Base-by-base conservation (phyloP, 2,113 vertebrate genomes). In the Tauraco erythrolophus region DNA sequence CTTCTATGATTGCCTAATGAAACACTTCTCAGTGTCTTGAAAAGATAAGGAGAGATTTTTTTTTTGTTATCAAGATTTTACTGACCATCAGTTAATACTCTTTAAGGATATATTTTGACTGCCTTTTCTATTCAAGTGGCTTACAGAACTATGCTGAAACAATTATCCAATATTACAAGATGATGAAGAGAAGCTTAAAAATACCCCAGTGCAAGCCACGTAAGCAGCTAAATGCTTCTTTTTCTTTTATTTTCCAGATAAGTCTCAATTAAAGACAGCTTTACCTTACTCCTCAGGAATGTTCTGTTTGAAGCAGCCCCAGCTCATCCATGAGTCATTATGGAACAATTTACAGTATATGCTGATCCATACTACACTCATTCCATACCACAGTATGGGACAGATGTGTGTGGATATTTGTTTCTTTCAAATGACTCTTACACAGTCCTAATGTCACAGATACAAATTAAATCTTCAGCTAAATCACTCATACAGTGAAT, bases 71-170 rank as follows among this genome's bases (percentile, higher is more conserved):
- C 16, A 79, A n/a, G 41, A 57, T 92, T 88, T 83, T 56, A 95
- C 14, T 80, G 43, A 33, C 48, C 46, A 58, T 94, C 96, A 98
- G 90, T 77, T 92, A 84, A 97, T 97, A 91, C 12, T 77, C 54
- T 76, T 72, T 25, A 94, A 87, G 91, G 70, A 70, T 53, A 75
- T 80, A 91, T 92, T 97, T 97, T 94, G 66, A 93, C 92, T n/a
- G n/a, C 43, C 76, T 96, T 95, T 98, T 90, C 85, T 54, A 10
- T 97, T 97, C 66, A 95, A 84, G 84, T 96, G 78, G 56, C 89
- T 85, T 50, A 92, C 77, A 95, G 77, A 96, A 83, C 35, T 35
- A 30, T 93, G 91, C 62, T 91, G 81, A 98, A 97, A 91, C 80
- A 76, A 94, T 92, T 90, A 93, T 89, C 43, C 78, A 70, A 39